Conservation (phyloP, 2,888 invertebrate species). For the Spisula solida region DNA sequence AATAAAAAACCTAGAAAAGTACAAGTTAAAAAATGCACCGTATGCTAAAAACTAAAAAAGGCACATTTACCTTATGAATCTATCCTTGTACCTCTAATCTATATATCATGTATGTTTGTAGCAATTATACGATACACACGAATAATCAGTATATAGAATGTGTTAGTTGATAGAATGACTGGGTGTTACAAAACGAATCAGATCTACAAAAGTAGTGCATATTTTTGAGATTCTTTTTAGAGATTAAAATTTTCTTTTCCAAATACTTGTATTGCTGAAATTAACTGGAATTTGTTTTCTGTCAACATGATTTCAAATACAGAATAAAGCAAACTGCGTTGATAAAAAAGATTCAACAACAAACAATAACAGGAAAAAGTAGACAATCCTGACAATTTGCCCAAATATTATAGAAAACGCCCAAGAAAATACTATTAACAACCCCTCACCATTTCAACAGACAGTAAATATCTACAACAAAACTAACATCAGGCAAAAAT, state of each 20-base stretch:
- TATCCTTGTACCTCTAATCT: constrained; percentile 8
- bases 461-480: neutral
- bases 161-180: too few species aligned
- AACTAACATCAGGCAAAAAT: neutral
- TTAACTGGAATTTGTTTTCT: too few species aligned
- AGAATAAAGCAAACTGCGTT: too few species aligned
- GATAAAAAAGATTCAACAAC: too few species aligned
- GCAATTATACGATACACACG: neutral
- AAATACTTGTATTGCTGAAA: too few species aligned
- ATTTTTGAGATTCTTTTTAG: too few species aligned
- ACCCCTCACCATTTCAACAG: neutral
- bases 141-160: too few species aligned
- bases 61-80: constrained; percentile 24
- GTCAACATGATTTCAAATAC: too few species aligned
- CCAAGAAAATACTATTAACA: neutral
- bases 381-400: neutral
- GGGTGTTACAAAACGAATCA: too few species aligned
- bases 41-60: constrained; percentile 25
- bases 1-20: constrained; percentile 14
- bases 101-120: neutral
- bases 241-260: too few species aligned
- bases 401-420: neutral
- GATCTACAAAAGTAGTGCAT: too few species aligned
- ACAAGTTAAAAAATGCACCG: constrained; percentile 38
- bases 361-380: neutral